These are phyloP conservation scores for Lytechinus variegatus DNA, from an alignment of 35 echinoderm and acorn worm genomes.

Conservation along the genomic window DNA sequence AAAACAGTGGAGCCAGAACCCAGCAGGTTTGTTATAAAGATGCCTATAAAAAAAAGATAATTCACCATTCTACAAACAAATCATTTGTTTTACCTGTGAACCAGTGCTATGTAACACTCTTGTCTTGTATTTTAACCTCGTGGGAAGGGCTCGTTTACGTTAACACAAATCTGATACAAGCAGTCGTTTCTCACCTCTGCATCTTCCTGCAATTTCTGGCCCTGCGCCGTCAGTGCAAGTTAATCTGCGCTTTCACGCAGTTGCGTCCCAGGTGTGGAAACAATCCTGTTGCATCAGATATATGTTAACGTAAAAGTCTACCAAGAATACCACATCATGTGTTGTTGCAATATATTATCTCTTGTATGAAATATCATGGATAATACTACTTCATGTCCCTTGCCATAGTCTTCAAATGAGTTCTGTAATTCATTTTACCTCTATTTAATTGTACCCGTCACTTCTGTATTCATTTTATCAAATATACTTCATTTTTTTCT, in stretches of 20 bases:
- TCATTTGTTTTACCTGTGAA: not conserved
- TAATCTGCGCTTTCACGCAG: not conserved
- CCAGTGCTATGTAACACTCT: not conserved
- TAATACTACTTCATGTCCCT: not conserved
- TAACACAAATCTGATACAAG: not conserved
- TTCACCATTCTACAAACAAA: constrained; percentile 4
- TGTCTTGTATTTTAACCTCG: not conserved
- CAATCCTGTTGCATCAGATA: not conserved
- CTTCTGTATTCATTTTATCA: not conserved
- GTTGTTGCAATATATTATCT: not conserved
- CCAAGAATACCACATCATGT: not conserved
- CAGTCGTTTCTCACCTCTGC: not conserved
- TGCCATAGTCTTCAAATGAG: not conserved
- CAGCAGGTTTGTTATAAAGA: constrained; percentile 48
- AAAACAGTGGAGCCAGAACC: constrained; percentile 29
- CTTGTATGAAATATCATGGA: not conserved
- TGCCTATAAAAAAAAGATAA: constrained; percentile 4
- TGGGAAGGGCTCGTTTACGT: not conserved
- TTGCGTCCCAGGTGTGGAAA: not conserved
- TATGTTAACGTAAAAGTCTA: not conserved
- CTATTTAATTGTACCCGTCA: not conserved
- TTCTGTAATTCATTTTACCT: not conserved
- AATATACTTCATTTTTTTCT: not conserved
- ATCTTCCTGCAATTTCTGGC: not conserved
- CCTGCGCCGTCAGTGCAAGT: not conserved